Evolutionary conservation across 1,140 invertebrate species (phyloP), one percentile per base, ranked within the genome.

Genomic region (Zaprionus kolodkinae): DNA sequence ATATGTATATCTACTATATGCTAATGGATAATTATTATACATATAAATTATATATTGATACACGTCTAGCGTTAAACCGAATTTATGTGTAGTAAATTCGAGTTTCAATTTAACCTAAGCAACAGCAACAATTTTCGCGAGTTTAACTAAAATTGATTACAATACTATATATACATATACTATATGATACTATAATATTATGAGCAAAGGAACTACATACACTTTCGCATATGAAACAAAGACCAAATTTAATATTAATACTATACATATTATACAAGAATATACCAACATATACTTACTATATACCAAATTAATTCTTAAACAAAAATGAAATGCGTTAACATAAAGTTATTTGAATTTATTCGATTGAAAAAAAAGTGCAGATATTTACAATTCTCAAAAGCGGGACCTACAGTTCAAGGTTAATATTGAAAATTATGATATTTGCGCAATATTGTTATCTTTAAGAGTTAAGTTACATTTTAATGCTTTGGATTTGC

Each of bases 401-500:
- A 36, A 33, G 36, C 27, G 66, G 36, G 25, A 56, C 52, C 59
- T 60, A 63, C 66, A 33, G 27, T 52, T 64, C 40, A 56, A 35
- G 54, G 27, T 71, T 50, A 35, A 57, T 62, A 43, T 36, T 60
- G 5, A 36, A 15, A 52, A 21, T 30, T 40, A 15, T 25, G 43
- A 45, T 38, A 75, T 64, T 61, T 72, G 69, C 57, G 65, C 13
- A 11, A 45, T 72, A 66, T 15, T 36, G 27, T 56, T 70, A 72
- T 67, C 40, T 63, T 67, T 38, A 63, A 72, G 61, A 62, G 72
- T 72, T 76, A 62, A 62, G 66, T 72, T 76, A 88, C 71, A 78
- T 89, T 87, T 87, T 65, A 80, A 88, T 88, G 84, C 84, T 88
- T 87, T 88, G 74, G 80, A 88, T 84, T 89, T 88, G 84, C 84